phyloP scores from a whole-genome alignment of 1,140 invertebrate species.

The Latrodectus geometricus region DNA sequence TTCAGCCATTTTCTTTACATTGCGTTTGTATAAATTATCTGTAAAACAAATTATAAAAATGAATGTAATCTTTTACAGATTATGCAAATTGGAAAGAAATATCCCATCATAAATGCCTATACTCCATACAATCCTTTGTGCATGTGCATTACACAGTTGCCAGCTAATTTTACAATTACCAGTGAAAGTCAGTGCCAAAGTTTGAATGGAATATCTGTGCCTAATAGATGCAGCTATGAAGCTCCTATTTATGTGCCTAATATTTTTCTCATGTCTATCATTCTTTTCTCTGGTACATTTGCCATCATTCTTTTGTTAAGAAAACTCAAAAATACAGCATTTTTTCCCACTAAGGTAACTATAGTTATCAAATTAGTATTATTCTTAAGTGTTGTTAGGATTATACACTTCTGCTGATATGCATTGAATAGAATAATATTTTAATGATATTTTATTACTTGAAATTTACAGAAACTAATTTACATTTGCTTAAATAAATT shows the following conservation, averaged over 20 bases:
- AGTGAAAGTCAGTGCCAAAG: conserved; percentile 42
- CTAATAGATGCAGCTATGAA: conserved; percentile 60
- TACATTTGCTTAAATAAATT: too few species aligned
- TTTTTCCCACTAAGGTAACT: conserved; percentile 66
- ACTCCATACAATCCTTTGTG: conserved; percentile 29
- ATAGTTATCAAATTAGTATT: background rate
- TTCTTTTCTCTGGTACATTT: conserved; percentile 69
- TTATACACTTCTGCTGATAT: too few species aligned
- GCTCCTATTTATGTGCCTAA: conserved; percentile 62
- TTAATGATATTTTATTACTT: too few species aligned
- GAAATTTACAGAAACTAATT: too few species aligned
- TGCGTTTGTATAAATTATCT: too few species aligned
- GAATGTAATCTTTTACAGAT: conserved; percentile 21
- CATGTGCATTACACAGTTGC: conserved; percentile 17
- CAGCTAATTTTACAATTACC: conserved; percentile 19
- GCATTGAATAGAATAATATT: too few species aligned
- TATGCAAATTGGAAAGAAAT: conserved; percentile 42
- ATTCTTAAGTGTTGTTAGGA: too few species aligned
- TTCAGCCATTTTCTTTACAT: too few species aligned
- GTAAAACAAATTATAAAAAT: too few species aligned
- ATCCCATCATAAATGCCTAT: conserved; percentile 16
- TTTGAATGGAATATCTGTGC: conserved; percentile 36
- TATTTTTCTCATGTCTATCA: conserved; percentile 68
- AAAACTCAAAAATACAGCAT: conserved; percentile 64
- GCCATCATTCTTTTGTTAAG: conserved; percentile 66